A percentile compares a stretch with the other conserved stretches of the same genome.
Evolutionary conservation across 2,888 invertebrate genomes (phyloP).

Genomic region (Alviniconcha strummeri): DNA sequence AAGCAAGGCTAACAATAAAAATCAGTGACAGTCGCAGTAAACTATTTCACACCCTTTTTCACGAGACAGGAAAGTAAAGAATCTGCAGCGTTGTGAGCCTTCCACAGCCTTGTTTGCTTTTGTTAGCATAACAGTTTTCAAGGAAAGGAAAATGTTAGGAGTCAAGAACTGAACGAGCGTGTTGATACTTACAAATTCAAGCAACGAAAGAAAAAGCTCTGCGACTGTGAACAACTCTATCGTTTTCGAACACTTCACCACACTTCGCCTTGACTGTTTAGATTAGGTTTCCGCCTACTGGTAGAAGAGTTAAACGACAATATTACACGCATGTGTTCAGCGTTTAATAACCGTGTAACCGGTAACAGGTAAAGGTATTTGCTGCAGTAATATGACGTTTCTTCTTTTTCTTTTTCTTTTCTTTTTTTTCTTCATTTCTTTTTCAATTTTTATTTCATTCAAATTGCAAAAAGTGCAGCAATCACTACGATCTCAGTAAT

Average conservation of each 20-base stretch:
- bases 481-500: too few species aligned
- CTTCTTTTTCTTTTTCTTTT: neutral
- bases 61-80: neutral
- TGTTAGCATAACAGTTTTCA: neutral
- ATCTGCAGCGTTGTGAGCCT: neutral
- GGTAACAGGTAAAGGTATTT: too few species aligned
- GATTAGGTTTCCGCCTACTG: too few species aligned
- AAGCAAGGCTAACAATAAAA: constrained; percentile 9
- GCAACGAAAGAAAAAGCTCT: neutral
- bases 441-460: neutral
- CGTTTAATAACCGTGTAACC: too few species aligned
- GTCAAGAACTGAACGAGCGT: neutral
- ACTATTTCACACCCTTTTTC: neutral
- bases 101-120: neutral
- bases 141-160: neutral
- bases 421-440: neutral
- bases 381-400: neutral
- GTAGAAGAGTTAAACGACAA: too few species aligned
- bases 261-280: neutral
- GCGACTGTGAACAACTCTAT: neutral
- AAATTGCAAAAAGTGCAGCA: too few species aligned
- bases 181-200: neutral
- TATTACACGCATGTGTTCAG: too few species aligned
- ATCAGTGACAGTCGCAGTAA: constrained; percentile 3
- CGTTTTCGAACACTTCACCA: neutral